Evolutionary conservation across 2,113 vertebrate species (phyloP).

Genomic region (Pelusios castaneus): DNA sequence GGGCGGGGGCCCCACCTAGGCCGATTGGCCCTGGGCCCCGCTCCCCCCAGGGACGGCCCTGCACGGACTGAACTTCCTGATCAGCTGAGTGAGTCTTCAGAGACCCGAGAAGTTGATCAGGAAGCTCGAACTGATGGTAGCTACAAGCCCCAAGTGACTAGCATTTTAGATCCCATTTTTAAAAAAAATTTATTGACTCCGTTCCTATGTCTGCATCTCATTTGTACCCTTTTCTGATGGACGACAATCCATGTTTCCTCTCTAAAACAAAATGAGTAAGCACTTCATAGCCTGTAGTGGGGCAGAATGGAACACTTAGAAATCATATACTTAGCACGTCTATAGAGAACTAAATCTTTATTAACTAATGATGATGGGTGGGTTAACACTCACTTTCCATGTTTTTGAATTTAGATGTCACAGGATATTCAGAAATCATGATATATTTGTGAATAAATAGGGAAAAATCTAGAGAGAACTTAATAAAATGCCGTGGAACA

Average conservation of each 20-base stretch:
- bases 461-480: background rate
- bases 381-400: slow-evolving; percentile 27
- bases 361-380: slow-evolving; percentile 11
- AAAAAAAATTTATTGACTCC: background rate
- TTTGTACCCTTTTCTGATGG: background rate
- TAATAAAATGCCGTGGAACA: background rate
- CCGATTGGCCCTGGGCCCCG: too few relatives aligned
- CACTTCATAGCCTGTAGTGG: background rate
- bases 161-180: background rate
- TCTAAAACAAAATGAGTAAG: slow-evolving; percentile 7
- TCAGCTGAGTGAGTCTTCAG: too few relatives aligned
- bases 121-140: too few relatives aligned
- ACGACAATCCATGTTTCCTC: background rate
- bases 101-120: too few relatives aligned
- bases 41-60: too few relatives aligned
- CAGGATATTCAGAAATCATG: slow-evolving; percentile 10
- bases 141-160: background rate
- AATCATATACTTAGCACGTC: background rate
- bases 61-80: too few relatives aligned
- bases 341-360: slow-evolving; percentile 35
- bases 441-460: background rate
- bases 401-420: slow-evolving; percentile 41
- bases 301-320: slow-evolving; percentile 23
- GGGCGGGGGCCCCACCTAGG: too few relatives aligned
- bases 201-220: background rate